Percentiles rank a stretch among this genome's conserved stretches.
Conservation (phyloP, 2,888 invertebrate species). For the Temnothorax rugatulus region DNA sequence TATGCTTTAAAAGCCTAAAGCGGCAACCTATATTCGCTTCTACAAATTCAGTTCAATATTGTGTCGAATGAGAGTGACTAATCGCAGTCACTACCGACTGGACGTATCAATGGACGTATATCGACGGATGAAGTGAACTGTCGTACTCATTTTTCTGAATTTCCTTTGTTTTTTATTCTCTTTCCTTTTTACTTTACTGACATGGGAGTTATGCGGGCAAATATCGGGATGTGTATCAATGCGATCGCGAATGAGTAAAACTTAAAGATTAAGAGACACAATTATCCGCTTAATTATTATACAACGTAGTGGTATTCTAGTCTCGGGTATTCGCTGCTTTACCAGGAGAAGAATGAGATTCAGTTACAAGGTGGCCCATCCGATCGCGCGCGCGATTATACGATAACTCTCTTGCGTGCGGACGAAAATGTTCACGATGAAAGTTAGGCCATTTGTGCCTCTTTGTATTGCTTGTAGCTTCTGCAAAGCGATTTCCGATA, state of each 20-base stretch:
- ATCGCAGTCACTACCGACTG: not conserved
- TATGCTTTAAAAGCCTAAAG: not conserved
- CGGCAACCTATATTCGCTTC: not conserved
- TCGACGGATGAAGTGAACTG: slow-evolving; percentile 17
- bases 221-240: slow-evolving; percentile 81
- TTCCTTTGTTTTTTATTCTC: slow-evolving; percentile 54
- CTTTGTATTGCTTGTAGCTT: not conserved
- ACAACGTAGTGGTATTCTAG: slow-evolving; percentile 64
- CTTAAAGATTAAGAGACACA: slow-evolving; percentile 74
- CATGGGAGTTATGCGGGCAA: slow-evolving; percentile 82
- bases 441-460: slow-evolving; percentile 45
- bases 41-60: not conserved
- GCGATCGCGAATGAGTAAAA: slow-evolving; percentile 73
- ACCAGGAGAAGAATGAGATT: slow-evolving; percentile 60
- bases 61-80: not conserved
- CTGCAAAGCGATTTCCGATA: slow-evolving; percentile 2
- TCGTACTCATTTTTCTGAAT: slow-evolving; percentile 12
- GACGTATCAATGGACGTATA: not conserved
- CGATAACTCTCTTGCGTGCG: not conserved
- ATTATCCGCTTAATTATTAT: slow-evolving; percentile 69
- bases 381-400: slow-evolving; percentile 4
- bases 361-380: slow-evolving; percentile 43
- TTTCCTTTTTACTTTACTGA: slow-evolving; percentile 79
- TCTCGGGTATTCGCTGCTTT: slow-evolving; percentile 50
- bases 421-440: slow-evolving; percentile 17